These are phyloP conservation scores for Lytechinus pictus DNA, from an alignment of 35 echinoderm and acorn worm species.

Conservation along the genomic window DNA sequence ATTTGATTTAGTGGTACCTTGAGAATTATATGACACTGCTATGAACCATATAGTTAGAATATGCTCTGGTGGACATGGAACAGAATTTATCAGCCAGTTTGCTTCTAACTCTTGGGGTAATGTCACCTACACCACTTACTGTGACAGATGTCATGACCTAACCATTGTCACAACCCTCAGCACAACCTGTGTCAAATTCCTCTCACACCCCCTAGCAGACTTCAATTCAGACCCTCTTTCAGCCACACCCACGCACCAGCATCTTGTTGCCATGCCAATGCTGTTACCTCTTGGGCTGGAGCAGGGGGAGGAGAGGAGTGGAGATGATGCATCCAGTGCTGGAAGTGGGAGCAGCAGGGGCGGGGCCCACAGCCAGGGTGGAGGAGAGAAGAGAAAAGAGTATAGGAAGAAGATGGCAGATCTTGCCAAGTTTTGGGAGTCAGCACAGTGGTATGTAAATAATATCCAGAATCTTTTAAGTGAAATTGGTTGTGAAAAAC, in stretches of 20 bases:
- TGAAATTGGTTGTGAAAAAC: no score
- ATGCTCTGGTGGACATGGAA: neutral
- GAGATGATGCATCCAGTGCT: neutral
- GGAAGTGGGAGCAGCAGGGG: neutral
- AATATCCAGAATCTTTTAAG: no score
- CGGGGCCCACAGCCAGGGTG: neutral
- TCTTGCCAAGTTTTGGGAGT: slow-evolving; percentile 47
- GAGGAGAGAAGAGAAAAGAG: neutral
- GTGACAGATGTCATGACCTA: neutral
- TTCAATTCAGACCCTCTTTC: neutral
- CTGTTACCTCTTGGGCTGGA: neutral
- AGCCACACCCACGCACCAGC: neutral
- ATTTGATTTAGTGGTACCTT: neutral
- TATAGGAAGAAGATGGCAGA: slow-evolving; percentile 48
- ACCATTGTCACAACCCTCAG: neutral
- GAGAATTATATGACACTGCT: neutral
- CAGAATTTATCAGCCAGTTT: neutral
- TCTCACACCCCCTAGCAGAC: neutral
- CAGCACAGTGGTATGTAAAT: slow-evolving; percentile 37
- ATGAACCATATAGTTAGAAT: slow-evolving; percentile 2
- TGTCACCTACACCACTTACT: neutral
- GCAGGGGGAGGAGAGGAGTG: slow-evolving; percentile 25
- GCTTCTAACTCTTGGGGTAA: neutral
- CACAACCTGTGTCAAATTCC: slow-evolving; percentile 11
- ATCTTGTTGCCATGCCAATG: neutral